Evolutionary conservation across 2,797 vertebrate species (phyloP), one percentile per base, ranked within the genome.

Genomic region (Myotis vivesi): DNA sequence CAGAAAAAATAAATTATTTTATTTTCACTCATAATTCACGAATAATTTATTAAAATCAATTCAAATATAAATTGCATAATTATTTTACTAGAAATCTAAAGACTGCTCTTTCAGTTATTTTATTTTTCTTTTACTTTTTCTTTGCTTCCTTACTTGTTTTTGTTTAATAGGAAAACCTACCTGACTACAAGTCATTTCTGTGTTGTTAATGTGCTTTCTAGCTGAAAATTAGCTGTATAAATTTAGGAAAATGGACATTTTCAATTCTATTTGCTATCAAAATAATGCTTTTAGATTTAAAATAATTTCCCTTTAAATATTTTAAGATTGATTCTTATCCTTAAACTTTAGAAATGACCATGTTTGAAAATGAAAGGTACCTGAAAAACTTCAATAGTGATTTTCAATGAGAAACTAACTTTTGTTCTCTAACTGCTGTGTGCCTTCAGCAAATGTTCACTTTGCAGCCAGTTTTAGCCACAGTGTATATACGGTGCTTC

Each of bases 401-500:
- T 72, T 94, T 95, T 92, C 66, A 92, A 88, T 87, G 68, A 79
- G 20, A 94, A 62, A 86, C 16, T 57, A 87, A 53, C 17, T 89
- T 95, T 79, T 69, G 7, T 80, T 93, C 57, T 73, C 19, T 91
- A 25, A 69, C 4, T 86, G 44, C 53, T 57, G n/a, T 17, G 51
- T 44, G 23, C 25, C 46, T 92, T 82, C 17, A 82, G n/a, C 30
- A 51, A 66, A 23, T 80, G 89, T 91, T 55, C 33, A 72, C 80
- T 94, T 95, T 83, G 87, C 10, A 94, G 92, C 46, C n/a, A 95
- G 68, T 88, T 94, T 96, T 94, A 94, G 30, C 41, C 66, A 57
- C 20, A 53, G 3, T 71, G 20, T 68, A 12, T 83, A 16, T 15
- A 62, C 85, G 28, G 44, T 3, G 15, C 25, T 89, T 95, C 68